A percentile compares a stretch with the other conserved stretches of the same genome.
phyloP scores from a whole-genome alignment of 2,888 invertebrate genomes.

The Parelbella ahira region DNA sequence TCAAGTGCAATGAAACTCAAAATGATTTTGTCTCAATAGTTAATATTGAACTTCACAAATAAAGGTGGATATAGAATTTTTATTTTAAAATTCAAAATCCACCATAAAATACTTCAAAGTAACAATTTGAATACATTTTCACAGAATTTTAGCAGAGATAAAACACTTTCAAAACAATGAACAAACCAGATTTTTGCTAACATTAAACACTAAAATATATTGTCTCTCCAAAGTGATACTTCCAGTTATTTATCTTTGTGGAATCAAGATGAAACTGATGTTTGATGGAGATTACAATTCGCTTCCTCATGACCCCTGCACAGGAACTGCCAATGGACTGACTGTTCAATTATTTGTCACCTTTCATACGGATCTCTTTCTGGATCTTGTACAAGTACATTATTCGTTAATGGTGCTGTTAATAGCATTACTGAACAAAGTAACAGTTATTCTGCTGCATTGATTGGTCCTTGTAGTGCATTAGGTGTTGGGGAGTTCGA shows the following conservation, averaged over 20 bases:
- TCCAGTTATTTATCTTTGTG: slow-evolving; percentile 50
- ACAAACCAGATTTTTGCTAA: slow-evolving; percentile 77
- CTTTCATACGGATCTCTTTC: slow-evolving; percentile 51
- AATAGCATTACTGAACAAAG: slow-evolving; percentile 64
- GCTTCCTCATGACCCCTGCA: slow-evolving; percentile 56
- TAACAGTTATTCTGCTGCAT: slow-evolving; percentile 75
- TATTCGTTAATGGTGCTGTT: slow-evolving; percentile 73
- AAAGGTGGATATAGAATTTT: slow-evolving; percentile 50
- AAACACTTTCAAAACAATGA: slow-evolving; percentile 76
- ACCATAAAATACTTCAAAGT: slow-evolving; percentile 52
- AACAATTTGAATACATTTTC: slow-evolving; percentile 61
- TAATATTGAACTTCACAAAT: slow-evolving; percentile 62
- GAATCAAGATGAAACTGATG: slow-evolving; percentile 53
- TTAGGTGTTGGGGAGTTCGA: slow-evolving; percentile 89
- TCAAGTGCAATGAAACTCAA: slow-evolving; percentile 78
- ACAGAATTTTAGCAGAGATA: slow-evolving; percentile 67
- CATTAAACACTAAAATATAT: slow-evolving; percentile 79
- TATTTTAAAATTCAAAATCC: slow-evolving; percentile 56
- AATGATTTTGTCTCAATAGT: slow-evolving; percentile 57
- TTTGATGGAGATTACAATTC: slow-evolving; percentile 49
- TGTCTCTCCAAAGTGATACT: slow-evolving; percentile 77
- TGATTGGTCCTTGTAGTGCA: slow-evolving; percentile 79
- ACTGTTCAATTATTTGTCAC: slow-evolving; percentile 51
- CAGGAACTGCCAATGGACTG: slow-evolving; percentile 50
- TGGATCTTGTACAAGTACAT: slow-evolving; percentile 76